Conservation (phyloP, 2,888 invertebrate species). For the Idaea biselata region DNA sequence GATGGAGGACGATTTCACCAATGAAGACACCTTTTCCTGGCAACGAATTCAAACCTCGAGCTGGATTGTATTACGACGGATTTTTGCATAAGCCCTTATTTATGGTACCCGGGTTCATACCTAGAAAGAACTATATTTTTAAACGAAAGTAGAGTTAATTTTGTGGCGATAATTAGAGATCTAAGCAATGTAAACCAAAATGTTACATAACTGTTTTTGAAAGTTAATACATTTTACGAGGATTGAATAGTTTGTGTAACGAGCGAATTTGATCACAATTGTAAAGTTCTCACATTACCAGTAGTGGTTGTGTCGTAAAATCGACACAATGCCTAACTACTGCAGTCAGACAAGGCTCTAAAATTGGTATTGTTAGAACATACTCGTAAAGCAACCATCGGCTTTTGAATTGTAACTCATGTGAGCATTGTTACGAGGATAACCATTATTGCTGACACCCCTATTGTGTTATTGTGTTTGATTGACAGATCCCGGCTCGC, state of each 20-base stretch:
- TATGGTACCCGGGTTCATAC: slow-evolving; percentile 49
- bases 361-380: slow-evolving; percentile 64
- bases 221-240: neutral
- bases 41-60: slow-evolving; percentile 61
- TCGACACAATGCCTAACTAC: slow-evolving; percentile 59
- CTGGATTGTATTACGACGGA: slow-evolving; percentile 73
- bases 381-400: slow-evolving; percentile 59
- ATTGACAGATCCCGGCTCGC: slow-evolving; percentile 18
- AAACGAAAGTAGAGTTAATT: neutral
- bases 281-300: slow-evolving; percentile 27
- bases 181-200: no score
- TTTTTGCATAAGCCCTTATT: slow-evolving; percentile 60
- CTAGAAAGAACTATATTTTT: slow-evolving; percentile 38
- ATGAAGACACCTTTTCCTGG: slow-evolving; percentile 21
- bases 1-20: slow-evolving; percentile 56
- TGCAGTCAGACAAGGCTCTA: slow-evolving; percentile 58
- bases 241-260: slow-evolving; percentile 10
- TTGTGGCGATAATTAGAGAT: no score
- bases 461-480: slow-evolving; percentile 29
- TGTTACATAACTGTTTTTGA: neutral
- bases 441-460: slow-evolving; percentile 45
- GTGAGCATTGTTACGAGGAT: slow-evolving; percentile 57
- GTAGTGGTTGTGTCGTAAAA: slow-evolving; percentile 47
- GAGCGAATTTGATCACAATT: slow-evolving; percentile 22
- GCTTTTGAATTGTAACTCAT: slow-evolving; percentile 58